phyloP scores from a whole-genome alignment of 2,888 invertebrate species.

The Magallana nippona region DNA sequence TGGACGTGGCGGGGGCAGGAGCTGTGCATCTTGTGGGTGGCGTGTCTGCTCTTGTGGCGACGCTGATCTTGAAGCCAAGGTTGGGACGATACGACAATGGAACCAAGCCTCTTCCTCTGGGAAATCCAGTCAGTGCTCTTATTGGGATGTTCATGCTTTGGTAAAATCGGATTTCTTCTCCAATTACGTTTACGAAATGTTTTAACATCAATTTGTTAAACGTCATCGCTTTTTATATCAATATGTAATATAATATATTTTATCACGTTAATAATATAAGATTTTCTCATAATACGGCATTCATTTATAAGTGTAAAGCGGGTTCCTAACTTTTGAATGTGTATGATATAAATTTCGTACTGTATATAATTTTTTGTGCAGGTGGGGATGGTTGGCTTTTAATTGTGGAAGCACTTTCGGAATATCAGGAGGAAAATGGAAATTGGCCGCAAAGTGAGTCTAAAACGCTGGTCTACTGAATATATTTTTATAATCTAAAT shows the following conservation, averaged over 20 bases:
- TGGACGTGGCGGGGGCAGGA: constrained; percentile 77
- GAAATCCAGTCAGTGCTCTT: constrained; percentile 75
- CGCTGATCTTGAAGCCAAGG: constrained; percentile 74
- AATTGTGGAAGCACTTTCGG: constrained; percentile 90
- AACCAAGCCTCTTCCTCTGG: constrained; percentile 59
- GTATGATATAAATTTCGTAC: neutral
- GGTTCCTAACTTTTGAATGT: neutral
- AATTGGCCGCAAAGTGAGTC: constrained; percentile 85
- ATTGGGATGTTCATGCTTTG: constrained; percentile 78
- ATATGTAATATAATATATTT: neutral
- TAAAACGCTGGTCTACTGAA: neutral
- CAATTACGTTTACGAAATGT: no score
- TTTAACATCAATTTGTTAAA: neutral
- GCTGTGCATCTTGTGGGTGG: constrained; percentile 79
- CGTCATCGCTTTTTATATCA: neutral
- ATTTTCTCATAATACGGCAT: no score
- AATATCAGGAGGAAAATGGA: constrained; percentile 92
- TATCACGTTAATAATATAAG: no score
- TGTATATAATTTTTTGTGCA: constrained; percentile 50
- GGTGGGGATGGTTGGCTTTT: constrained; percentile 97
- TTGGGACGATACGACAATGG: constrained; percentile 68
- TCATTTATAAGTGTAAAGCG: neutral
- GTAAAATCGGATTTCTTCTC: constrained; percentile 57
- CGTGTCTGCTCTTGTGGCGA: constrained; percentile 75
- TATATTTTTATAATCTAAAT: neutral